phyloP scores from a whole-genome alignment of 2,797 vertebrate species.

The Otolemur crassicaudatus region DNA sequence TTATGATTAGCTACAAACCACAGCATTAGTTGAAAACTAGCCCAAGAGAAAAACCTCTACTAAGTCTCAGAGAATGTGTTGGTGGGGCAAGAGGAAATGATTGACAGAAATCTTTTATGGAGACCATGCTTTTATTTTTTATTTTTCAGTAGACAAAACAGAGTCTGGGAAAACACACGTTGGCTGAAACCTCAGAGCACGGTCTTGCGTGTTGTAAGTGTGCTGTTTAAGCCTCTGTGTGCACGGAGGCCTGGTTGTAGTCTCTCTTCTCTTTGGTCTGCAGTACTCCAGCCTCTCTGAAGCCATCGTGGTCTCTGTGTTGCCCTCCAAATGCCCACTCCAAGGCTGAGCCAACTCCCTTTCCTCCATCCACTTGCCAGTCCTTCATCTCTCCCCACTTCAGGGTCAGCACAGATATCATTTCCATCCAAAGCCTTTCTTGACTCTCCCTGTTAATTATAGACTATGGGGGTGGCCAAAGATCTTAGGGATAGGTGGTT shows the following conservation, averaged over 20 bases:
- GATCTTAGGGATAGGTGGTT: not conserved
- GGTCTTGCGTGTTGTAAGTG: not conserved
- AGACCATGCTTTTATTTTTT: not conserved
- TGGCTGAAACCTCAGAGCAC: not conserved
- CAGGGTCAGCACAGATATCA: not conserved
- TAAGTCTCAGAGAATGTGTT: not conserved
- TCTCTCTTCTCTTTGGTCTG: not conserved
- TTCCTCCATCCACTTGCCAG: not conserved
- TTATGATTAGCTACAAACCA: not conserved
- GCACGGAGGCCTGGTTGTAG: not conserved
- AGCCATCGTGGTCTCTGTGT: accelerated
- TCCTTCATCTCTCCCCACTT: not conserved
- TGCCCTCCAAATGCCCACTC: not conserved
- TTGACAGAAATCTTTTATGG: not conserved
- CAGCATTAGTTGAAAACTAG: not conserved
- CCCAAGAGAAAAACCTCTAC: not conserved
- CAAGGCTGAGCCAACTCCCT: not conserved
- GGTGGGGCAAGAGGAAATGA: not conserved
- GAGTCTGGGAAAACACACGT: not conserved
- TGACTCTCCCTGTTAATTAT: not conserved
- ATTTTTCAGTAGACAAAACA: not conserved
- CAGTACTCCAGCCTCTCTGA: not conserved
- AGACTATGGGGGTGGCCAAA: not conserved
- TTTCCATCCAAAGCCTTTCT: not conserved
- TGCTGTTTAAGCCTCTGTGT: not conserved